phyloP scores from a whole-genome alignment of 2,888 invertebrate genomes.

The Epistrophe eligans region DNA sequence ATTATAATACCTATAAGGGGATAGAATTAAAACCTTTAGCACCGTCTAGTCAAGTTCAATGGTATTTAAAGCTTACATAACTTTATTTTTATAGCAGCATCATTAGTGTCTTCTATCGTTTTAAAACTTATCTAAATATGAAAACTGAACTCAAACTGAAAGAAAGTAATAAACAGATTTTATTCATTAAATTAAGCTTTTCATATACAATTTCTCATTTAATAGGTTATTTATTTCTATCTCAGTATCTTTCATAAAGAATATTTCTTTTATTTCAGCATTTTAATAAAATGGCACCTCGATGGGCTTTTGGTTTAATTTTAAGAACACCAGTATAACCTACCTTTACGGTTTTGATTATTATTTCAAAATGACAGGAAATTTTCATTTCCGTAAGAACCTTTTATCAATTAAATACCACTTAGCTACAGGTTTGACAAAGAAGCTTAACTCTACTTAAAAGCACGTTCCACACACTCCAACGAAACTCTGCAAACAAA shows the following conservation, averaged over 20 bases:
- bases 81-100: no score
- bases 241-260: neutral
- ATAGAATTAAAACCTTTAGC: no score
- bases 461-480: slow-evolving; percentile 48
- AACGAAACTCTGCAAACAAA: slow-evolving; percentile 52
- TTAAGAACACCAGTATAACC: neutral
- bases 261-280: neutral
- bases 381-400: slow-evolving; percentile 33
- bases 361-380: slow-evolving; percentile 1
- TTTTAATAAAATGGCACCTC: neutral
- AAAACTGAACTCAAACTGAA: no score
- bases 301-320: slow-evolving; percentile 12
- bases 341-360: neutral
- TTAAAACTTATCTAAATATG: no score
- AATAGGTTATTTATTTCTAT: neutral
- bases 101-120: no score
- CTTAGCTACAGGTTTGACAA: slow-evolving; percentile 19
- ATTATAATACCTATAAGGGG: no score
- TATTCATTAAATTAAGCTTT: neutral
- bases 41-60: no score
- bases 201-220: neutral
- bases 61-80: no score
- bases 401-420: slow-evolving; percentile 60
- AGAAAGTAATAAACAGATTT: no score
- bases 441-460: slow-evolving; percentile 30